Percentiles rank a stretch among this genome's conserved stretches.
Evolutionary conservation across 2,113 vertebrate species (phyloP).

Genomic region (Pelecanoides urinatrix): DNA sequence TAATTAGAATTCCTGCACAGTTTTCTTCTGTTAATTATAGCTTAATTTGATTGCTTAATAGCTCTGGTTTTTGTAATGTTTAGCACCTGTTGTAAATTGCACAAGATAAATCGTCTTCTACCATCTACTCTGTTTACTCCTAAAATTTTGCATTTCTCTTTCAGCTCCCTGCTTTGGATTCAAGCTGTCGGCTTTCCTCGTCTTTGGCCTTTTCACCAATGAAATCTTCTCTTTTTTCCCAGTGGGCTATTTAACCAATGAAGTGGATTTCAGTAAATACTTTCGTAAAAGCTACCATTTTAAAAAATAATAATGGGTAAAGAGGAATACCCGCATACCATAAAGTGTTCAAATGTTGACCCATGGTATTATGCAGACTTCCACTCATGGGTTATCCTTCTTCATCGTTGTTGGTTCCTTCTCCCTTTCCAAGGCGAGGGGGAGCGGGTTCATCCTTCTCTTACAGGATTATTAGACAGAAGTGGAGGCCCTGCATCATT

Average conservation of each 20-base stretch:
- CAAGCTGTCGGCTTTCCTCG: constrained; percentile 16
- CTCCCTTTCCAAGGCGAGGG: background rate
- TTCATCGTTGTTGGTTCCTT: constrained; percentile 17
- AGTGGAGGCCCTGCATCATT: constrained; percentile 75
- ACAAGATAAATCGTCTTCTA: constrained; percentile 78
- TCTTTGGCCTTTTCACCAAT: constrained; percentile 61
- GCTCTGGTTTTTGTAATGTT: constrained; percentile 81
- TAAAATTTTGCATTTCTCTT: constrained; percentile 72
- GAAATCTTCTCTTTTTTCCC: background rate
- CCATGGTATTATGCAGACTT: constrained; percentile 62
- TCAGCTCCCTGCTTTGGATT: constrained; percentile 40
- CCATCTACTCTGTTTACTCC: constrained; percentile 71
- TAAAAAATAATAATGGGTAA: constrained; percentile 1
- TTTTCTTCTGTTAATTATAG: constrained; percentile 85
- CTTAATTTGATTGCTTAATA: constrained; percentile 87
- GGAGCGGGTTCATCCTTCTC: background rate
- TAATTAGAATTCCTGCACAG: constrained; percentile 85
- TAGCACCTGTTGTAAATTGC: constrained; percentile 87
- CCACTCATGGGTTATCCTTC: constrained; percentile 61
- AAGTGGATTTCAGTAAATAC: constrained; percentile 67
- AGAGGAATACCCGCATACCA: background rate
- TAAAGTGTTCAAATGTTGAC: constrained; percentile 60
- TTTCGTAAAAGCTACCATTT: background rate
- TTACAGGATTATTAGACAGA: constrained; percentile 78
- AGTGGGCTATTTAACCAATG: constrained; percentile 38